Base-by-base conservation (phyloP, 2,113 vertebrate species). In the Trematocara nigrifrons region DNA sequence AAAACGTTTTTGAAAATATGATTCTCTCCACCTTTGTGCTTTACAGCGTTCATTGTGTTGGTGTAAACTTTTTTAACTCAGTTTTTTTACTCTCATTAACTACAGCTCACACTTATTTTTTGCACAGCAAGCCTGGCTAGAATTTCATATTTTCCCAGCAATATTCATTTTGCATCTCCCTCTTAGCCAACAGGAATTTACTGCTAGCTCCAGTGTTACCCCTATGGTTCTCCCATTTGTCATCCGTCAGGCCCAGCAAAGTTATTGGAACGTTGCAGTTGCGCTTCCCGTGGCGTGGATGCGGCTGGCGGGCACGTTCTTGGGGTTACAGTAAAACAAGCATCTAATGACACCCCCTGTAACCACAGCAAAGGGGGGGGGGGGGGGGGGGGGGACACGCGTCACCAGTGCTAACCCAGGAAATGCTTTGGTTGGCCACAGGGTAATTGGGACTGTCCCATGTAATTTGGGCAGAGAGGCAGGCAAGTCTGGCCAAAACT, bases 381-480 rank as follows among this genome's bases (percentile, higher is more conserved):
- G 86, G 86, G 82, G 84, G 80, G 86, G 86, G 86, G 82, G 80
- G 86, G 86, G 86, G 82, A 85, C 87, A 85, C 92, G 87, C 91
- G 91, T 95, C 95, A 94, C 94, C 86, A 92, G 92, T 84, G 78
- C 95, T 96, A 95, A 96, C 96, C 95, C 95, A 95, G 96, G 96
- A 96, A 97, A 97, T 96, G 95, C 95, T 96, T 96, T 93, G 96
- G 96, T 97, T 95, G 96, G 95, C 96, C 96, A 95, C 96, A 96
- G 94, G 93, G 95, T 97, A 96, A 96, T 96, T 96, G 94, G 95
- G 95, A 96, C 95, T 96, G 96, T 96, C 96, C 96, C 95, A 89
- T 96, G 93, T 96, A 97, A 97, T 97, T 96, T 97, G 93, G 92
- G 95, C 90, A 82, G 94, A 93, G 92, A 94, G 81, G 93, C 92